Base-by-base conservation (phyloP, 2,113 vertebrate species). In the Gallinago undulata region DNA sequence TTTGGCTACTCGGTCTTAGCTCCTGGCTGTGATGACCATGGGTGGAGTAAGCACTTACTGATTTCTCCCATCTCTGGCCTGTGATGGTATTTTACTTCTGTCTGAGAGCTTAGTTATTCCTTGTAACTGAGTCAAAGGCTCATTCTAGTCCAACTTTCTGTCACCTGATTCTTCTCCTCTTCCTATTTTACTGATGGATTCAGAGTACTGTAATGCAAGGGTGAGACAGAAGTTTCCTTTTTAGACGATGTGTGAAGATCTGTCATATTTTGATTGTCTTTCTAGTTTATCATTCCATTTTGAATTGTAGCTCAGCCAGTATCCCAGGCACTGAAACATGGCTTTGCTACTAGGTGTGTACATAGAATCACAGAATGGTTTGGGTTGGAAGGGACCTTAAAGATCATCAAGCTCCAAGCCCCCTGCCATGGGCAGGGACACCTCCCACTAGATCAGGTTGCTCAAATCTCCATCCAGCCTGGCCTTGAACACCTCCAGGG, bases 261-360 rank as follows among this genome's bases (percentile, higher is more conserved):
- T 89, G 13, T 57, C 17, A 23, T 50, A 84, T 70, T 77, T 45
- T 30, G 24, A 16, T 66, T 6, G 1, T 62, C 68, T 74, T 86
- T 82, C 35, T 69, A 72, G 35, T 3, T 1, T 39, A 48, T 43
- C 10, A 35, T 79, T 85, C 51, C 30, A 30, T 47, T 91, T 76
- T 73, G 37, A 76, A 53, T 17, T 66, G 50, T 30, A 66, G 43
- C 35, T 87, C 43, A 76, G 35, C 31, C 4, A 3, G 6, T 25
- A 39, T n/a, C 55, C 59, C 72, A 74, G 55, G 47, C 75, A 45
- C 30, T 0, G 0, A 43, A 77, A 57, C 53, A 62, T 2, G 4
- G 16, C 55, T 85, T 90, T 0, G 1, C 45, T 45, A 13, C 33
- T 28, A 39, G 23, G 62, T 90, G 39, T 25, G 45, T 48, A 35